Percentiles rank a stretch among this genome's conserved stretches.
These are phyloP conservation scores for Athalia cordata DNA, from an alignment of 2,888 invertebrate genomes.

Conservation along the genomic window DNA sequence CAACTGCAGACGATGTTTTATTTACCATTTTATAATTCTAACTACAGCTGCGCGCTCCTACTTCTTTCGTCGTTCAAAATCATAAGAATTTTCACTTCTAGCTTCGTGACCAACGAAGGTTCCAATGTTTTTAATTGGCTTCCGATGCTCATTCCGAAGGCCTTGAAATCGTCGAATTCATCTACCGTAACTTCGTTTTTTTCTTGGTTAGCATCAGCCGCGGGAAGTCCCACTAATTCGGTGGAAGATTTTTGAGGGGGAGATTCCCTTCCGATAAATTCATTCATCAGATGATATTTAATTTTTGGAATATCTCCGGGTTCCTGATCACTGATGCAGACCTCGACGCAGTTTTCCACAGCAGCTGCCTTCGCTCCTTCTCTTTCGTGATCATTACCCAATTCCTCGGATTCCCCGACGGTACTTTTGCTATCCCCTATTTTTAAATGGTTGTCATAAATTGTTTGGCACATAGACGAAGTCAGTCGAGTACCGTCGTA, in stretches of 20 bases:
- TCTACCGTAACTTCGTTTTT: neutral
- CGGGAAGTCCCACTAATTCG: neutral
- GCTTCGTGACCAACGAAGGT: neutral
- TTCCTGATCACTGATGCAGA: constrained; percentile 4
- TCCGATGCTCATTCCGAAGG: constrained; percentile 12
- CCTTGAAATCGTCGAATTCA: constrained; percentile 28
- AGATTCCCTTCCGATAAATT: neutral
- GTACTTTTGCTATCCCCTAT: constrained; percentile 32
- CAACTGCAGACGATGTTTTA: too few relatives aligned
- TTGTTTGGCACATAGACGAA: constrained; percentile 24
- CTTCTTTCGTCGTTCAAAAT: constrained; percentile 31
- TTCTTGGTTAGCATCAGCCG: too few relatives aligned
- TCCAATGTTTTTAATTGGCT: constrained; percentile 23
- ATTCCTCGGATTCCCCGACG: constrained; percentile 31
- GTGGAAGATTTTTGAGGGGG: neutral
- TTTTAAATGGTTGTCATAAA: constrained; percentile 26
- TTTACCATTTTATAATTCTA: neutral
- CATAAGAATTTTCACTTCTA: constrained; percentile 15
- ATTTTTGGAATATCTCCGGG: constrained; percentile 7
- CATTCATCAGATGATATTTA: neutral
- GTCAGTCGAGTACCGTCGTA: neutral
- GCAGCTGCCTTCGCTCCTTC: too few relatives aligned
- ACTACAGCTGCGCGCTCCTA: neutral
- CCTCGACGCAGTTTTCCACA: too few relatives aligned
- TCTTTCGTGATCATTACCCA: neutral